phyloP scores from a whole-genome alignment of 2,888 invertebrate genomes.

The Cryptocheilus praepositus region DNA sequence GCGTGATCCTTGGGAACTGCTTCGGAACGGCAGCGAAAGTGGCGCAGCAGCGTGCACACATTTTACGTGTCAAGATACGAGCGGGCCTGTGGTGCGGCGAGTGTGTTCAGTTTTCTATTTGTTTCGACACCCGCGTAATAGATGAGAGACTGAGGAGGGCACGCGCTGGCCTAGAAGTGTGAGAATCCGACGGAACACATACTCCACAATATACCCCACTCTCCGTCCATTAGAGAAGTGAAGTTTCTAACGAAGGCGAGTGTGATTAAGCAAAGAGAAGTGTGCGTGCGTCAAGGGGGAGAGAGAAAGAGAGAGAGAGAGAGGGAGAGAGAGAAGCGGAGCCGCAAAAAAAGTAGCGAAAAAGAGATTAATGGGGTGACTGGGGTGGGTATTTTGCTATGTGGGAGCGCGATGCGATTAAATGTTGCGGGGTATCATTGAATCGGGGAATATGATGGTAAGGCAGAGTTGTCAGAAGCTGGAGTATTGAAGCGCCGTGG shows the following conservation, averaged over 20 bases:
- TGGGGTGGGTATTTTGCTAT: too few species aligned
- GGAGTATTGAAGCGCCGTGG: too few species aligned
- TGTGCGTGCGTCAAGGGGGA: too few species aligned
- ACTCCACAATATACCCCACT: background rate
- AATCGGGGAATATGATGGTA: too few species aligned
- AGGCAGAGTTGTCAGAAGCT: too few species aligned
- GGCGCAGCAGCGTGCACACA: constrained; percentile 5
- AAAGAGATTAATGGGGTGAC: too few species aligned
- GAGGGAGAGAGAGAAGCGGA: background rate
- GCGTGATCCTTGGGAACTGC: constrained; percentile 3
- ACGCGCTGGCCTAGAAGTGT: too few species aligned
- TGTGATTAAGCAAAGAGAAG: background rate
- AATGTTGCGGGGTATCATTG: too few species aligned
- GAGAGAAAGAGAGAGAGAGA: background rate
- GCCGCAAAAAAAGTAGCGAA: background rate
- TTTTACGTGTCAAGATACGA: background rate
- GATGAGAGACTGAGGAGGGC: too few species aligned
- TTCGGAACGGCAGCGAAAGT: background rate
- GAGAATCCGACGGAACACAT: too few species aligned
- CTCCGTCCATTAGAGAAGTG: constrained; percentile 11
- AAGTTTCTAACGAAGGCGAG: background rate
- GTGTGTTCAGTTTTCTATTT: background rate
- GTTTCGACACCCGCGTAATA: too few species aligned
- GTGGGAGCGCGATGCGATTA: too few species aligned
- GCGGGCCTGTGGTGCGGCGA: background rate